Base-by-base conservation (phyloP, 1,140 invertebrate species). In the Aphelenchoides avenae region DNA sequence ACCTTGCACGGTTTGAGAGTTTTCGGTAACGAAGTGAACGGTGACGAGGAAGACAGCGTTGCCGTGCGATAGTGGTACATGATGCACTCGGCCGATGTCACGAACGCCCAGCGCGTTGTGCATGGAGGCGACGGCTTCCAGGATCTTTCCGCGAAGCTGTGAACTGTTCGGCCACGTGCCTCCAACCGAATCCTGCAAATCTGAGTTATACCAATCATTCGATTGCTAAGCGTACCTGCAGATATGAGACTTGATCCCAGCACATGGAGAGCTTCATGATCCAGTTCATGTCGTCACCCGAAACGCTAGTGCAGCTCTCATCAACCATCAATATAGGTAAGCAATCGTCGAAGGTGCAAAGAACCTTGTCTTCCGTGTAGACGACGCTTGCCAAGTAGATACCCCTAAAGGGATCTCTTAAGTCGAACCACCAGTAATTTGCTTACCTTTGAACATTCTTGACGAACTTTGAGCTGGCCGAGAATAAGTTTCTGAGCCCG, bases 291-390 rank as follows among this genome's bases (percentile, higher is more conserved):
- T 97, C 91, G 29, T 64, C 62, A 2, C 44, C 31, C 3, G 62
- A n/a, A 26, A 66, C 18, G 27, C 37, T 33, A 7, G 27, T 47
- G 13, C 26, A 37, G 26, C 39, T 43, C 79, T 97, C 93, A 78
- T 96, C 92, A n/a, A 96, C 86, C 81, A 95, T 90, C 62, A 97
- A 87, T 29, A 94, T 89, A 3, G 93, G 93, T 36, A 95, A 80
- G 77, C 90, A 91, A 64, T 97, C 92, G 80, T 96, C 92, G 73
- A 89, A 90, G 2, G 91, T 96, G 11, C 94, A 88, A 47, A 96
- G 80, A 30, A 97, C 85, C 77, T 89, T 90, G 76, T 96, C 90
- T 70, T 94, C 91, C 77, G 89, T 87, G 79, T 91, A 94, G 1
- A 96, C 80, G 22, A 96, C 82, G 75, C 89, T 91, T 0, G 89